A percentile compares a stretch with the other conserved stretches of the same genome.
Evolutionary conservation across 2,888 invertebrate species (phyloP).

Genomic region (Alloscopus bannaensis): DNA sequence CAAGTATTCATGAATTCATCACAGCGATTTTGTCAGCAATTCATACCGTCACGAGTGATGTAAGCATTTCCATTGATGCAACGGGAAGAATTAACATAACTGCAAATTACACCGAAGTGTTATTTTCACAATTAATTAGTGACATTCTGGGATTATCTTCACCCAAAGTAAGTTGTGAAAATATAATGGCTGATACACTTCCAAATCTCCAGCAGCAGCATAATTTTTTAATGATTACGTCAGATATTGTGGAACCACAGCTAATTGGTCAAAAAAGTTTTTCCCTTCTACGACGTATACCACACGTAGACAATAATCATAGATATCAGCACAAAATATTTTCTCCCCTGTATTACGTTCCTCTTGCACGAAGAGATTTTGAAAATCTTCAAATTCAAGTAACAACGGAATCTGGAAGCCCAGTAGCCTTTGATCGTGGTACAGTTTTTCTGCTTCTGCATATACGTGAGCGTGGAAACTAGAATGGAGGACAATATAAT

Average conservation of each 20-base stretch:
- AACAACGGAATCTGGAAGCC: not conserved
- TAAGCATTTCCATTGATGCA: too few relatives aligned
- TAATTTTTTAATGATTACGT: not conserved
- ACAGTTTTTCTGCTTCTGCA: not conserved
- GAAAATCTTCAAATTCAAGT: not conserved
- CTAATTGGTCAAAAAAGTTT: not conserved
- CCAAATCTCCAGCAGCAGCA: not conserved
- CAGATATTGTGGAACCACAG: not conserved
- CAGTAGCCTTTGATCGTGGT: not conserved
- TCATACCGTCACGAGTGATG: too few relatives aligned
- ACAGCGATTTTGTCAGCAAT: too few relatives aligned
- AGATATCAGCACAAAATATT: not conserved
- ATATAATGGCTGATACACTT: not conserved
- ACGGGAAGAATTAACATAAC: too few relatives aligned
- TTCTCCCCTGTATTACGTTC: not conserved
- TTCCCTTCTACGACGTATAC: not conserved
- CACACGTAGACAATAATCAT: not conserved
- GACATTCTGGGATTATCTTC: not conserved
- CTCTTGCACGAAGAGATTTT: constrained; percentile 6
- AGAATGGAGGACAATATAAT: not conserved
- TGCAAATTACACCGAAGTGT: not conserved
- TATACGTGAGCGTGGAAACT: not conserved
- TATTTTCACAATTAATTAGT: not conserved
- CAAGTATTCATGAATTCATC: not conserved
- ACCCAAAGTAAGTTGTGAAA: not conserved